These are phyloP conservation scores for Cartodere bifasciata DNA, from an alignment of 2,888 invertebrate species.

Conservation along the genomic window DNA sequence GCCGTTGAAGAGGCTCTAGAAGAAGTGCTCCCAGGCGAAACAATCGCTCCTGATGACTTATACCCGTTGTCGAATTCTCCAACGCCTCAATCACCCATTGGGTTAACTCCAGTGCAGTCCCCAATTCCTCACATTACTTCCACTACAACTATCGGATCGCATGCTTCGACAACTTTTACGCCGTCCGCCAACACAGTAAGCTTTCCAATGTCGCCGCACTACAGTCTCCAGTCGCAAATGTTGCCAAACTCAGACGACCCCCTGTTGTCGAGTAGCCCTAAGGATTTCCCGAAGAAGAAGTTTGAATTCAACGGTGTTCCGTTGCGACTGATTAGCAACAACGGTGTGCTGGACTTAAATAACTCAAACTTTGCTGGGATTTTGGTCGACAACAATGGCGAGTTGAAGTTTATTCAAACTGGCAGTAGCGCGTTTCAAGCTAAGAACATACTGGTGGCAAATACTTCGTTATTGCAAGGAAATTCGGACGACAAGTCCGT, in stretches of 20 bases:
- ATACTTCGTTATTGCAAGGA: slow-evolving; percentile 23
- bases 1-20: slow-evolving; percentile 78
- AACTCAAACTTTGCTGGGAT: slow-evolving; percentile 44
- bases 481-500: slow-evolving; percentile 21
- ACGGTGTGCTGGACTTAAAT: slow-evolving; percentile 42
- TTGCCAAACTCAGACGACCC: slow-evolving; percentile 84
- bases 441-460: slow-evolving; percentile 32
- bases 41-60: slow-evolving; percentile 42
- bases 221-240: slow-evolving; percentile 62
- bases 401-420: slow-evolving; percentile 47
- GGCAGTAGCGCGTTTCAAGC: slow-evolving; percentile 35
- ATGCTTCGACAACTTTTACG: slow-evolving; percentile 32
- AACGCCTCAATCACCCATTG: slow-evolving; percentile 47
- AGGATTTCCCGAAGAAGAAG: slow-evolving; percentile 54
- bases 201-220: slow-evolving; percentile 33
- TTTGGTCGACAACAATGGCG: slow-evolving; percentile 47
- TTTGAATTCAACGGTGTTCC: slow-evolving; percentile 44
- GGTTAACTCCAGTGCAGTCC: slow-evolving; percentile 43
- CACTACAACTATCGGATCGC: slow-evolving; percentile 27
- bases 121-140: slow-evolving; percentile 29
- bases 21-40: slow-evolving; percentile 72
- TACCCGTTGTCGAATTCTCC: slow-evolving; percentile 40
- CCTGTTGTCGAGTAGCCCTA: slow-evolving; percentile 67
- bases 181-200: slow-evolving; percentile 32
- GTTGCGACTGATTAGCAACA: slow-evolving; percentile 41